phyloP scores from a whole-genome alignment of 2,888 invertebrate genomes.

The Synergus umbraculus region DNA sequence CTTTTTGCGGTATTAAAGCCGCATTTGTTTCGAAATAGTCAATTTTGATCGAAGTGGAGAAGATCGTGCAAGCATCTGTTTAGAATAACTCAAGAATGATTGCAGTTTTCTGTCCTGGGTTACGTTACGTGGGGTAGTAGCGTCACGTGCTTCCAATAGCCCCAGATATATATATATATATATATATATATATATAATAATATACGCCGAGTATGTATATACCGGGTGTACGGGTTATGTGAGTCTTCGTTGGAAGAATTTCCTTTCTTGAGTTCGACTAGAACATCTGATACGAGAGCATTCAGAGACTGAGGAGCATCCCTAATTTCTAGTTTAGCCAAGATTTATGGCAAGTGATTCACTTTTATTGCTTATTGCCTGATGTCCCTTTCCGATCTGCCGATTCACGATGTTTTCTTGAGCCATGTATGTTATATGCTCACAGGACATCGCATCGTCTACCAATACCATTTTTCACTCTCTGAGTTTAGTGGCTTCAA shows the following conservation, averaged over 20 bases:
- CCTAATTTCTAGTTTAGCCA: conserved; percentile 45
- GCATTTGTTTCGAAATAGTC: conserved; percentile 31
- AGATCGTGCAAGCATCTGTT: conserved; percentile 59
- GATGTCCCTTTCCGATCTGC: conserved; percentile 44
- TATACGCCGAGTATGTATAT: conserved; percentile 48
- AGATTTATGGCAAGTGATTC: conserved; percentile 63
- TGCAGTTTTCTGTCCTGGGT: conserved; percentile 55
- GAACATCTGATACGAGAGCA: conserved; percentile 44
- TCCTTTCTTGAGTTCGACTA: conserved; percentile 23
- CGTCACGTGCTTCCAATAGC: conserved; percentile 74
- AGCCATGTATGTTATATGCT: neutral
- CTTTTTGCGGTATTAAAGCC: conserved; percentile 26
- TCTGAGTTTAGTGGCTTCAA: neutral
- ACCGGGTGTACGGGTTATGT: conserved; percentile 47
- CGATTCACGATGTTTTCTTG: conserved; percentile 16
- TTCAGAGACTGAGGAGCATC: conserved; percentile 41
- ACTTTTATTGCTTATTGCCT: conserved; percentile 65
- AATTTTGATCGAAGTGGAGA: conserved; percentile 49
- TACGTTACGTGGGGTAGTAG: conserved; percentile 48
- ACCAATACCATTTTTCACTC: neutral
- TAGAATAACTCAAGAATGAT: conserved; percentile 76
- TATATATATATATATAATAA: conserved; percentile 62
- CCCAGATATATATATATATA: conserved; percentile 61
- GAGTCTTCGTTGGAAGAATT: conserved; percentile 34
- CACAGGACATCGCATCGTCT: neutral